phyloP scores from a whole-genome alignment of 2,797 vertebrate genomes.

The Pangasius krempfi region DNA sequence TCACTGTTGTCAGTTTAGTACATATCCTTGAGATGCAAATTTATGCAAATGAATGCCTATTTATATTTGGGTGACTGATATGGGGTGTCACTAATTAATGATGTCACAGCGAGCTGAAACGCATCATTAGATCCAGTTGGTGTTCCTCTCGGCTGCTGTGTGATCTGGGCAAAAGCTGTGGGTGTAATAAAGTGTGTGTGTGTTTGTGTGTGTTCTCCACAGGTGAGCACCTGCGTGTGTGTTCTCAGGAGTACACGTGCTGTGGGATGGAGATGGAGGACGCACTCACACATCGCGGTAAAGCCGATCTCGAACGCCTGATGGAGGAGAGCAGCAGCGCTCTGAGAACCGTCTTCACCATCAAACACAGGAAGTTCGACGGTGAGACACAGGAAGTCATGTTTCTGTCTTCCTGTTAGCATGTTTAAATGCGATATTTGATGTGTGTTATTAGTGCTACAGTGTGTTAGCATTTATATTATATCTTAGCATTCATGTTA shows the following conservation, averaged over 20 bases:
- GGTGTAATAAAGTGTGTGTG: conserved; percentile 14
- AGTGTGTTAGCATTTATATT: not conserved
- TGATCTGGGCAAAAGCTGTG: not conserved
- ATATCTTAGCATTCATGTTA: not conserved
- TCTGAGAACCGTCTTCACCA: conserved; percentile 88
- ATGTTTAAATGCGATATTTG: not conserved
- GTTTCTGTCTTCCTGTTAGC: not conserved
- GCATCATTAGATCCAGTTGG: conserved; percentile 39
- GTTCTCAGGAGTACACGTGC: conserved; percentile 96
- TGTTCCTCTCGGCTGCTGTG: conserved; percentile 46
- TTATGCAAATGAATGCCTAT: conserved; percentile 25
- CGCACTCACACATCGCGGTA: conserved; percentile 89
- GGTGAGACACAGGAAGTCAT: conserved; percentile 76
- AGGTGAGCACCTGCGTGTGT: conserved; percentile 96
- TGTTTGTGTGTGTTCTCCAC: conserved; percentile 60
- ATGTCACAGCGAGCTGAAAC: conserved; percentile 44
- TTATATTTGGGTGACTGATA: conserved; percentile 32
- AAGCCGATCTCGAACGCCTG: conserved; percentile 89
- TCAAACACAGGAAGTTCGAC: conserved; percentile 94
- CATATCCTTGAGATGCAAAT: conserved; percentile 16
- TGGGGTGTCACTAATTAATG: conserved; percentile 47
- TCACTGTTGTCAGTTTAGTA: not conserved
- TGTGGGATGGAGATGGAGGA: conserved; percentile 98
- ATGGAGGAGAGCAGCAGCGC: conserved; percentile 88
- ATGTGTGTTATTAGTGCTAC: not conserved